phyloP scores from a whole-genome alignment of 2,797 vertebrate genomes.

The Bothrops alternatus region DNA sequence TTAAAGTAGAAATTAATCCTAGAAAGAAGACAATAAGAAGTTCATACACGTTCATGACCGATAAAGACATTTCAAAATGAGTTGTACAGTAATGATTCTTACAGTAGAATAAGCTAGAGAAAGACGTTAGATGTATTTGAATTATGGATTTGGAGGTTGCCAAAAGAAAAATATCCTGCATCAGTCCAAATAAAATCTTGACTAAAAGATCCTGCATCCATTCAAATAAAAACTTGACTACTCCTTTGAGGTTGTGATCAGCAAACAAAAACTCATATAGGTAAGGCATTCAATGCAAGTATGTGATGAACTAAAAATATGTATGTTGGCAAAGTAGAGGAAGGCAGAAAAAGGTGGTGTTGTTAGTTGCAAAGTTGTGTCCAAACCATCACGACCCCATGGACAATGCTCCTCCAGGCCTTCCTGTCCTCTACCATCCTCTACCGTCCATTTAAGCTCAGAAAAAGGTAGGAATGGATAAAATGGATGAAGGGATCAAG shows the following conservation, averaged over 20 bases:
- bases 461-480: not conserved
- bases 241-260: not conserved
- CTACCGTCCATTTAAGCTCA: not conserved
- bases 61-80: not conserved
- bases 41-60: not conserved
- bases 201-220: not conserved
- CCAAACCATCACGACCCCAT: too few relatives aligned
- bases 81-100: too few relatives aligned
- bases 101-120: not conserved
- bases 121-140: not conserved
- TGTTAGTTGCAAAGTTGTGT: too few relatives aligned
- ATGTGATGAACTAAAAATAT: not conserved
- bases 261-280: not conserved
- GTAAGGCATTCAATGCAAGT: not conserved
- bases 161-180: not conserved
- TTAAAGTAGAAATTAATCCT: not conserved
- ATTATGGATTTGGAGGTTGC: not conserved
- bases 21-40: not conserved
- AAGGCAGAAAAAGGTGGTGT: not conserved
- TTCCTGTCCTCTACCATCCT: too few relatives aligned
- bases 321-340: not conserved
- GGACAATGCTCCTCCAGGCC: too few relatives aligned
- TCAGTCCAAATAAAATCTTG: not conserved
- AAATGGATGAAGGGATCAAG: not conserved
- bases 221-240: not conserved